Evolutionary conservation across 2,113 vertebrate genomes (phyloP), one percentile per base, ranked within the genome.

Genomic region (Pedionomus torquatus): DNA sequence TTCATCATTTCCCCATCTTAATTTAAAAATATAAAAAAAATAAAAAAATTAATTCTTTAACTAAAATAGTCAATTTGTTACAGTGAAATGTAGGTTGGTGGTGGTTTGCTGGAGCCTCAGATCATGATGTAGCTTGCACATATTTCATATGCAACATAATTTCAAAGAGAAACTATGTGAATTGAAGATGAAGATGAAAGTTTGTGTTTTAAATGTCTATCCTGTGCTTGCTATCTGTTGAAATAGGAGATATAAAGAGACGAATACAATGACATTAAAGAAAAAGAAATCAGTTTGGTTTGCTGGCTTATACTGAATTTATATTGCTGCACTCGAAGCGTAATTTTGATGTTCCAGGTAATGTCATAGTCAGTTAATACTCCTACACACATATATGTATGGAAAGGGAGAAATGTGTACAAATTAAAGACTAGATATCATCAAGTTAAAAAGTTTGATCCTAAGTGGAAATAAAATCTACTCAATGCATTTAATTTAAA

Each of bases 141-240:
- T 70, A 68, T 95, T 91, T 86, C 43, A 75, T 86, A 84, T 71
- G 76, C 84, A 77, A 57, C 46, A 92, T 78, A 87, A 78, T 92
- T 95, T 95, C 93, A 94, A 96, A 94, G 87, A 69, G 54, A 83
- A n/a, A 3, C 61, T 82, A 48, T 35, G 24, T 79, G 74, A 91
- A 79, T 64, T 82, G 71, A 79, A 87, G 71, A 43, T 69, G 17
- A 83, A 51, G 23, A 92, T 86, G 24, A 93, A 91, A 91, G 74
- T 81, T 78, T 81, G 33, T 81, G 33, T 89, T 96, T 92, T 91
- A 91, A 90, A 84, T 49, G 13, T 58, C 87, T 94, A 21, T 76
- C 43, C 11, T 78, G 39, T 60, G 55, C 83, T 94, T 87, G 35
- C 10, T 82, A 17, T 57, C 46, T 3, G 4, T 75, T 89, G 65